Evolutionary conservation across 2,113 vertebrate species (phyloP), one percentile per base, ranked within the genome.

Genomic region (Chaetodon trifascialis): DNA sequence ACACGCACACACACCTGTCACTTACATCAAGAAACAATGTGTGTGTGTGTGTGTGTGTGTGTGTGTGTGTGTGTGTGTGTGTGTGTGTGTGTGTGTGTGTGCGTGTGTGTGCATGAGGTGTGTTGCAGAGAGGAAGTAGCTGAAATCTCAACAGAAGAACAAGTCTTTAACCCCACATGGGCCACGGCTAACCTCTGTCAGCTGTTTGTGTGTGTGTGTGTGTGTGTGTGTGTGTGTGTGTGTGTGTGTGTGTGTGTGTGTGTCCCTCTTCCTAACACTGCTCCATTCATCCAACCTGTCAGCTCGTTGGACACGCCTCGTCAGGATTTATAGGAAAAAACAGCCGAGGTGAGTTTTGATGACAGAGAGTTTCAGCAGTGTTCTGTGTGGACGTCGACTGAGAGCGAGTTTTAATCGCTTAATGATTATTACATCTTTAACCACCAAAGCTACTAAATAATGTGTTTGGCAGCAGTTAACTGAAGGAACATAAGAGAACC

Each of bases 271-370:
- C 46, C 59, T 76, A 42, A 80, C 74, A 73, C 64, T 76, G 2
- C 71, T 58, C 84, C 77, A 92, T 91, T 91, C 86, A 89, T 90
- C 38, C 72, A 47, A 40, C 38, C 44, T 70, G 63, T 74, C 71
- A 78, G 25, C 49, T 63, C 86, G 85, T 87, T 87, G 73, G 87
- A 85, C 87, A 86, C 76, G 85, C 87, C 86, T 77, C 47, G 9
- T 56, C 10, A 67, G 64, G 56, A 86, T 78, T 62, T 75, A 70
- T 83, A 64, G 56, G 62, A 21, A 84, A 72, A 82, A n/a, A 66
- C 58, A 76, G 56, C 49, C 76, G 80, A 49, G 52, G 71, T 23
- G 19, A 52, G 75, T 21, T 16, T 73, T 44, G 11, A 17, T 51
- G 65, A 72, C 60, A 73, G 66, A 30, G 30, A 30, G 30, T 30